Evolutionary conservation across 2,113 vertebrate genomes (phyloP), one percentile per base, ranked within the genome.

Genomic region (Megalops atlanticus): DNA sequence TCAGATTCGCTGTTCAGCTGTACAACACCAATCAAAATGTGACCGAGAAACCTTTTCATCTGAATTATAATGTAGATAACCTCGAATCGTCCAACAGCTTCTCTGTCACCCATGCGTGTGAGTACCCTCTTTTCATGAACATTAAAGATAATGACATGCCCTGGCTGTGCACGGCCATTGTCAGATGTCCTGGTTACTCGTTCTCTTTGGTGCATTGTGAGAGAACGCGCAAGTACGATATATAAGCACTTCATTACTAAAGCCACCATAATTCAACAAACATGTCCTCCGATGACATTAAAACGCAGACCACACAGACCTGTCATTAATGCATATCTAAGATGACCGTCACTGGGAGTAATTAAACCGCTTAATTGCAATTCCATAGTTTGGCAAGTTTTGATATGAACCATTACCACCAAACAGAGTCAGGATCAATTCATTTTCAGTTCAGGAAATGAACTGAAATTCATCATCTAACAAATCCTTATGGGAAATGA

Each of bases 11-110:
- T 71, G 97, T 99, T 87, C 97, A 99, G 94, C 96, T 99, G 92
- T 98, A 99, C 95, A 99, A 99, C 95, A 99, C 97, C 88, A 99
- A 99, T 94, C 98, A 98, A 93, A 99, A 99, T 89, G 97, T 95
- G 90, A 98, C 97, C 45, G 98, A 99, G 87, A 98, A 98, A 90
- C 98, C 98, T 89, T 99, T 99, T 93, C 97, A 98, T 93, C 94
- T 99, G 93, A 98, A 98, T 92, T 98, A 99, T 90, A 98, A 99
- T 1, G 98, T 99, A 87, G 98, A 99, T 92, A 98, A 99, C 93
- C 95, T 99, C 91, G 98, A 99, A 91, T 99, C 97, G 77, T 99
- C 97, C 88, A 99, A 99, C 97, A 99, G 98, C 93, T 99, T 99
- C 91, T 98, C 98, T 18, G 98, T 99, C 90, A 99, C 98, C 89